These are phyloP conservation scores for Lepilemur septentrionalis DNA, from an alignment of 2,797 vertebrate species.

Conservation along the genomic window DNA sequence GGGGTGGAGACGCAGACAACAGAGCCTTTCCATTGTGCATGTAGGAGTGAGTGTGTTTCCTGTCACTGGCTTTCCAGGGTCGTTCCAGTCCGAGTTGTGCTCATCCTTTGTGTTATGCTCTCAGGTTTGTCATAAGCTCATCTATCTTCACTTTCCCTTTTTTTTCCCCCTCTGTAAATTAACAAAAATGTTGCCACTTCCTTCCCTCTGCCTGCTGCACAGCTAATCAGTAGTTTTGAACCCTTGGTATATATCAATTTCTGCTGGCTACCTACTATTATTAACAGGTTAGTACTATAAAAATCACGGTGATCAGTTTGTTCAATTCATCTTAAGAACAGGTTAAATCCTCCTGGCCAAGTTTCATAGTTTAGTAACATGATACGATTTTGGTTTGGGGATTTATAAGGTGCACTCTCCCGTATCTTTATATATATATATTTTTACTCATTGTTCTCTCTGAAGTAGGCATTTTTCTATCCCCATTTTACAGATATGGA, in stretches of 20 bases:
- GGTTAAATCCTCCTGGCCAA: background rate
- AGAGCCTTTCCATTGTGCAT: fast-evolving
- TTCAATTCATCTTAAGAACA: background rate
- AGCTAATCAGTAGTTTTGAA: background rate
- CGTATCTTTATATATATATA: background rate
- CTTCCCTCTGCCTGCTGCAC: background rate
- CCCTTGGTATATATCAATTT: background rate
- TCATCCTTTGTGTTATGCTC: background rate
- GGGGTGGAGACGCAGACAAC: background rate
- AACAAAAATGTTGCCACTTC: background rate
- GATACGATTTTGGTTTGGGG: background rate
- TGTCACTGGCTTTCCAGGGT: background rate
- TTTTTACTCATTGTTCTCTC: background rate
- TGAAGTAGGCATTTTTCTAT: background rate
- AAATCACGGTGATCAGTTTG: background rate
- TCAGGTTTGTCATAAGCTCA: background rate
- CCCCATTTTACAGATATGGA: background rate
- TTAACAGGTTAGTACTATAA: background rate
- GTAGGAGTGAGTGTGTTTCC: background rate
- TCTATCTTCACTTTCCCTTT: background rate
- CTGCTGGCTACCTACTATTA: background rate
- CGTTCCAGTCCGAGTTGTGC: background rate
- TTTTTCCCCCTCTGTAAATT: background rate
- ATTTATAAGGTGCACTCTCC: background rate
- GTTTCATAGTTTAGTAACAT: background rate